A percentile compares a stretch with the other conserved stretches of the same genome.
phyloP scores from a whole-genome alignment of 2,888 invertebrate species.

The Seira musarum region DNA sequence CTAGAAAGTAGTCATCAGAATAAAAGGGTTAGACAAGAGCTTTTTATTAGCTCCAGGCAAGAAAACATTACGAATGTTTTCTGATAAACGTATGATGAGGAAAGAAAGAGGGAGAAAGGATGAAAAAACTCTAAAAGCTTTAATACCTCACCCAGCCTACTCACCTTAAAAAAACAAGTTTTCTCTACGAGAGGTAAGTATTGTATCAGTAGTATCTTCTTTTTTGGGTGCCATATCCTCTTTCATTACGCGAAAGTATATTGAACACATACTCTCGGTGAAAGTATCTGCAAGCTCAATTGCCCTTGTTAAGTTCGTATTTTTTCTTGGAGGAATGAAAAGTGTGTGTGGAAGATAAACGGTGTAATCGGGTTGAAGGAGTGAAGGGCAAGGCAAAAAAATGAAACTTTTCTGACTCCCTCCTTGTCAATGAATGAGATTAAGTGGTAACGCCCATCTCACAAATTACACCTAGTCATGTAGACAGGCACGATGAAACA shows the following conservation, averaged over 20 bases:
- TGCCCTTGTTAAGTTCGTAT: conserved; percentile 1
- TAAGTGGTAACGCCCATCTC: conserved; percentile 62
- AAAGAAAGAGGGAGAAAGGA: not conserved
- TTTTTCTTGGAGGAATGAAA: not conserved
- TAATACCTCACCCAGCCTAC: no score
- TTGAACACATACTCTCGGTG: not conserved
- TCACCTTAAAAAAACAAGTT: no score
- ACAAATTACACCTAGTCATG: conserved; percentile 49
- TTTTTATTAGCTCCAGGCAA: conserved; percentile 52
- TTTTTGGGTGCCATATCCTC: not conserved
- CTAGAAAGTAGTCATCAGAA: conserved; percentile 21
- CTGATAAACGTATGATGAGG: conserved; percentile 38
- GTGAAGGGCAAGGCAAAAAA: conserved; percentile 52
- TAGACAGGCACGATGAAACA: no score
- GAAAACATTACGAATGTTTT: conserved; percentile 46
- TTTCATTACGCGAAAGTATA: not conserved
- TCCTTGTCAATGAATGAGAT: conserved; percentile 59
- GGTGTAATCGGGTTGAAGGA: conserved; percentile 47
- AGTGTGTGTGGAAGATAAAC: conserved; percentile 26
- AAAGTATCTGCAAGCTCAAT: not conserved
- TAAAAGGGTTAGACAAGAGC: conserved; percentile 49
- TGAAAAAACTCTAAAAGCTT: no score
- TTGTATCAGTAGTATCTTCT: no score
- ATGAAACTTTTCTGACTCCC: conserved; percentile 32
- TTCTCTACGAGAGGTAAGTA: no score